A percentile compares a stretch with the other conserved stretches of the same genome.
Conservation (phyloP, 2,113 vertebrate genomes). For the Platysteira castanea region DNA sequence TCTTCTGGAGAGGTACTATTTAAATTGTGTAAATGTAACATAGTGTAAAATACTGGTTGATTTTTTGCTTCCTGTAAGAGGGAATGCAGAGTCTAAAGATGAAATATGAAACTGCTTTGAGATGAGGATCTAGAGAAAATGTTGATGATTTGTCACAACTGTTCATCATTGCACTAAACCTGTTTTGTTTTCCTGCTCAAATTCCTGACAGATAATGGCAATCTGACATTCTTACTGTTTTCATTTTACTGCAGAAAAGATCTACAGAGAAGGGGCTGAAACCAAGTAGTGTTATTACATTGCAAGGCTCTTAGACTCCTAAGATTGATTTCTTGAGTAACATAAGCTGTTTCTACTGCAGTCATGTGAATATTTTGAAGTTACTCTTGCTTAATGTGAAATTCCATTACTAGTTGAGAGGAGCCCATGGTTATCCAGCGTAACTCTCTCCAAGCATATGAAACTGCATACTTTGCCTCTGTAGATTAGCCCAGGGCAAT, state of each 20-base stretch:
- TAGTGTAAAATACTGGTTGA: neutral
- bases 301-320: conserved; percentile 10
- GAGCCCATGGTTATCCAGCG: neutral
- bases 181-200: conserved; percentile 59
- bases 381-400: neutral
- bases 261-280: conserved; percentile 46
- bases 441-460: neutral
- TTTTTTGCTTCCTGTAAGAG: neutral
- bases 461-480: neutral
- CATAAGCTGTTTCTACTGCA: conserved; percentile 18
- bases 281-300: conserved; percentile 47
- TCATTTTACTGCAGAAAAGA: conserved; percentile 37
- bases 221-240: conserved; percentile 51
- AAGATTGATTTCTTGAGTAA: conserved; percentile 45
- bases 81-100: conserved; percentile 27
- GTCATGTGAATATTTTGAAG: conserved; percentile 28
- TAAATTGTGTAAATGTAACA: neutral
- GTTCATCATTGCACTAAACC: conserved; percentile 48
- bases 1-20: neutral
- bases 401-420: neutral
- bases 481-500: neutral
- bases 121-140: conserved; percentile 41
- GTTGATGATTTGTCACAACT: conserved; percentile 55
- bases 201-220: conserved; percentile 46
- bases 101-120: conserved; percentile 60